A percentile compares a stretch with the other conserved stretches of the same genome.
Conservation (phyloP, 2,113 vertebrate species). For the Phalacrocorax brasilianus region DNA sequence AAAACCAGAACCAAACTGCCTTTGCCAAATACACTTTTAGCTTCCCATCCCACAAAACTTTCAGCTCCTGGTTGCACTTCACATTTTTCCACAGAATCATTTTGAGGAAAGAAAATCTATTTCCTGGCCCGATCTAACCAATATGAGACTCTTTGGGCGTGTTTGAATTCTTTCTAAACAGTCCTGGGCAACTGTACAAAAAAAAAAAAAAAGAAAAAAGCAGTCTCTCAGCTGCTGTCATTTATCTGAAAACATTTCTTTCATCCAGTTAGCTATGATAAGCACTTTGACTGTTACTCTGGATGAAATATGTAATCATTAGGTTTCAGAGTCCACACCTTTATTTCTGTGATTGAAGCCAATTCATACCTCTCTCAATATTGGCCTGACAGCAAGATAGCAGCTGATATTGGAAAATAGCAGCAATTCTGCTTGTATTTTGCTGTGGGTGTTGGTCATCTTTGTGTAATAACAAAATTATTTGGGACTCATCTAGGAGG, state of each 20-base stretch:
- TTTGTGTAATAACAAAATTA: not conserved
- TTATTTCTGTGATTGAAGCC: not conserved
- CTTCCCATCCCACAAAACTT: not conserved
- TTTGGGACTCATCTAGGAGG: not conserved
- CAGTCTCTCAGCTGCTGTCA: constrained; percentile 31
- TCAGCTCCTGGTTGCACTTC: not conserved
- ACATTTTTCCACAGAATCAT: not conserved
- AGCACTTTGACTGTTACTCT: constrained; percentile 32
- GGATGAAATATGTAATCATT: constrained; percentile 39
- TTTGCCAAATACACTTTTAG: not conserved
- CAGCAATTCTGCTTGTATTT: not conserved
- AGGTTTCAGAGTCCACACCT: constrained; percentile 42
- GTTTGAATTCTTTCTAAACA: constrained; percentile 35
- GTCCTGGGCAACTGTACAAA: not conserved
- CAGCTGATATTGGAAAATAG: not conserved
- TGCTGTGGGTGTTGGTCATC: not conserved
- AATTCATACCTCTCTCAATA: not conserved
- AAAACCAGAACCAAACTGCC: no score
- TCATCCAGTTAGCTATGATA: constrained; percentile 29
- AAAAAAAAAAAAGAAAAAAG: not conserved
- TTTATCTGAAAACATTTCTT: constrained; percentile 37
- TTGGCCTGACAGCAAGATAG: not conserved
- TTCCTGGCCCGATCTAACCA: not conserved
- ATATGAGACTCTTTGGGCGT: not conserved
- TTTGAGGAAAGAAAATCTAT: not conserved